Evolutionary conservation across 2,113 vertebrate genomes (phyloP).

Genomic region (Phocoena phocoena): DNA sequence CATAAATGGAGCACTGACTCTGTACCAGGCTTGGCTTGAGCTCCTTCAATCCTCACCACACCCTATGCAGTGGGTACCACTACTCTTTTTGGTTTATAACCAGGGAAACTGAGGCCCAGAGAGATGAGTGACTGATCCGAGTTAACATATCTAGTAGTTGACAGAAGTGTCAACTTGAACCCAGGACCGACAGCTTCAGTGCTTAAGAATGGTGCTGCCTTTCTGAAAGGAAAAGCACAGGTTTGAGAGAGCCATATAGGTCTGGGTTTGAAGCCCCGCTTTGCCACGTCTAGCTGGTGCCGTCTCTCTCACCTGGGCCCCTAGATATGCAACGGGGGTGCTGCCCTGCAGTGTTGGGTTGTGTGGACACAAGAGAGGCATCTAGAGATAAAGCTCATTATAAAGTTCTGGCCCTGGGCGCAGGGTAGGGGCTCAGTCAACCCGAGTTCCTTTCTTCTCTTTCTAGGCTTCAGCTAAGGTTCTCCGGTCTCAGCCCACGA

Average conservation of each 20-base stretch:
- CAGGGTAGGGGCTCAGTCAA: background rate
- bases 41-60: background rate
- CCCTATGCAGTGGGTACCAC: accelerated
- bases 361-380: background rate
- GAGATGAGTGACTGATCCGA: background rate
- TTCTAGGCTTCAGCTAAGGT: background rate
- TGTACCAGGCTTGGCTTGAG: background rate
- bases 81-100: background rate
- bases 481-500: background rate
- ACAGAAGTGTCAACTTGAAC: background rate
- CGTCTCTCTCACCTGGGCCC: accelerated
- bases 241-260: accelerated
- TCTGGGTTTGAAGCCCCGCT: background rate
- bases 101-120: background rate
- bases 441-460: background rate
- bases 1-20: accelerated
- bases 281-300: background rate
- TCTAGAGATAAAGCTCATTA: background rate
- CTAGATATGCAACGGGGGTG: background rate
- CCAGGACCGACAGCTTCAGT: background rate
- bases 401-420: background rate
- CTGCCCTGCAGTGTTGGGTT: too few species aligned
- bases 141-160: background rate
- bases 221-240: background rate
- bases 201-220: background rate